phyloP scores from a whole-genome alignment of 2,113 vertebrate species.

The Neopipo cinnamomea region DNA sequence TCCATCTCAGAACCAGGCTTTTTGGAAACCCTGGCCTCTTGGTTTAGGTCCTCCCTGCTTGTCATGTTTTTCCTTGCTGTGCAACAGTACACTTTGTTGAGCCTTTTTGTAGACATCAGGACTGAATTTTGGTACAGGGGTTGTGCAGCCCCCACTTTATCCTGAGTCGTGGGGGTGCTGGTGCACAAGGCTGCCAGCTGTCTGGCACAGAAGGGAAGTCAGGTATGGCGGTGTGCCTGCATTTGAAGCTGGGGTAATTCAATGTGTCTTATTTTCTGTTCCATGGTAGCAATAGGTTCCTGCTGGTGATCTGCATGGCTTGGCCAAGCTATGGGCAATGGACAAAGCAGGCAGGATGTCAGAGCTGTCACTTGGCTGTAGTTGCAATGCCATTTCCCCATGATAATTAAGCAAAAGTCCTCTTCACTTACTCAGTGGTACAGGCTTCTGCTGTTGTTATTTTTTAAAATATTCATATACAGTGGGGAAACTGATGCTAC shows the following conservation, averaged over 20 bases:
- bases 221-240: accelerated
- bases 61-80: not conserved
- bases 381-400: accelerated
- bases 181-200: accelerated
- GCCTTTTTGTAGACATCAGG: not conserved
- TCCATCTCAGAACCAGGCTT: not conserved
- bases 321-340: not conserved
- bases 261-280: not conserved
- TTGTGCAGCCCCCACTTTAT: not conserved
- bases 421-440: not conserved
- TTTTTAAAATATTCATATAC: not conserved
- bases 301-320: not conserved
- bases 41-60: not conserved
- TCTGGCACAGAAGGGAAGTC: not conserved
- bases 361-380: not conserved
- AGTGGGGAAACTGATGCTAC: not conserved
- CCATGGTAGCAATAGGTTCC: accelerated
- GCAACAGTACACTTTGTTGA: not conserved
- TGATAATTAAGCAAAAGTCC: not conserved
- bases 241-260: not conserved
- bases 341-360: not conserved
- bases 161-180: not conserved
- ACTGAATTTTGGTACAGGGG: not conserved
- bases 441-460: not conserved
- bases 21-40: not conserved